phyloP scores from a whole-genome alignment of 2,113 vertebrate species.

The Tachysurus vachellii region DNA sequence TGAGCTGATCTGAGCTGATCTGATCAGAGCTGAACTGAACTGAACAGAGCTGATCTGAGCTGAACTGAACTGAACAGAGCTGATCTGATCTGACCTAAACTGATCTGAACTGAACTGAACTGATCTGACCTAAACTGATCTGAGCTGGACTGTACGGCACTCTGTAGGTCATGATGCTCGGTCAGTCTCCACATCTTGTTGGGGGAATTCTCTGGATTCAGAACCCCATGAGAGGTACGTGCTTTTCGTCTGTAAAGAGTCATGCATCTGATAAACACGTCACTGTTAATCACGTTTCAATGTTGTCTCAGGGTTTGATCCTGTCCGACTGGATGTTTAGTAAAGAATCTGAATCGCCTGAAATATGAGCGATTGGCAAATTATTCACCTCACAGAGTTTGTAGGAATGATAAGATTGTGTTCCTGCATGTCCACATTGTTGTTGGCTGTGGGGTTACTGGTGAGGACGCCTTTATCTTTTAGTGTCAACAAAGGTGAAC shows the following conservation, averaged over 20 bases:
- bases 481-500: neutral
- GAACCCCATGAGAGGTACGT: slow-evolving; percentile 76
- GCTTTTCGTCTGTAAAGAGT: neutral
- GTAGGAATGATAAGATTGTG: neutral
- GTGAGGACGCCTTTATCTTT: neutral
- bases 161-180: slow-evolving; percentile 64
- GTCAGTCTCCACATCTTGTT: slow-evolving; percentile 72
- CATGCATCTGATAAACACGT: neutral
- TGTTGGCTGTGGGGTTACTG: neutral
- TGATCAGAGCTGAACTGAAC: no score
- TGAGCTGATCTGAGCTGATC: no score
- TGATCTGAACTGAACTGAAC: no score
- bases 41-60: no score
- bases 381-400: neutral
- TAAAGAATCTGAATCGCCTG: neutral
- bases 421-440: no score
- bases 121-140: neutral
- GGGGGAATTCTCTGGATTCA: slow-evolving; percentile 75
- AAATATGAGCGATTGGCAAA: neutral
- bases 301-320: neutral
- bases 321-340: neutral
- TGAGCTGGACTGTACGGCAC: neutral
- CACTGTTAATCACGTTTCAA: neutral
- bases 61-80: no score
- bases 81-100: no score